phyloP scores from a whole-genome alignment of 2,888 invertebrate species.

The Parnassius apollo region DNA sequence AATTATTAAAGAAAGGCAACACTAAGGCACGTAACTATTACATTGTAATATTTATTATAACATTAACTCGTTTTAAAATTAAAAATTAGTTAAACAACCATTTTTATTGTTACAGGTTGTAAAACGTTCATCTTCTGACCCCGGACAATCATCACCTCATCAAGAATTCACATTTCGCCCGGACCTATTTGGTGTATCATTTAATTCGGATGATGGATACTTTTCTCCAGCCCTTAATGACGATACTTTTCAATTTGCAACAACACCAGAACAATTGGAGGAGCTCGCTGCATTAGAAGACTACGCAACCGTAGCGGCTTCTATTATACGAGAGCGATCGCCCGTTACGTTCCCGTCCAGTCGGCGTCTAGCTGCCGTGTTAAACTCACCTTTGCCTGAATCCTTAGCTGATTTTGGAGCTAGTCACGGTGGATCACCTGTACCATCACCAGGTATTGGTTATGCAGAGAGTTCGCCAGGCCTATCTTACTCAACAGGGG shows the following conservation, averaged over 20 bases:
- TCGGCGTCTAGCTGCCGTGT: conserved; percentile 87
- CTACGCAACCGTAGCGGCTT: conserved; percentile 81
- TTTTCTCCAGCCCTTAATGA: conserved; percentile 85
- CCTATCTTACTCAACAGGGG: conserved; percentile 88
- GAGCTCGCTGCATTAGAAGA: conserved; percentile 83
- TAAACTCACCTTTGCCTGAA: conserved; percentile 89
- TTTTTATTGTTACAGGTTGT: conserved; percentile 72
- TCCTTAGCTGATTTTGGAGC: conserved; percentile 91
- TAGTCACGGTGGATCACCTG: conserved; percentile 83
- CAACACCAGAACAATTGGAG: conserved; percentile 83
- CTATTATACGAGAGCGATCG: conserved; percentile 79
- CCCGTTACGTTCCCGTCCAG: conserved; percentile 84
- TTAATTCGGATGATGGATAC: conserved; percentile 84
- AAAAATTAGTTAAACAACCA: background rate
- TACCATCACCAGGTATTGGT: conserved; percentile 77
- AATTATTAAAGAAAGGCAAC: conserved; percentile 86
- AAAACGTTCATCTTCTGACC: conserved; percentile 87
- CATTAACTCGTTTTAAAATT: background rate
- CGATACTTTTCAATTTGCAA: conserved; percentile 86
- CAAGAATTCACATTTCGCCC: conserved; percentile 82
- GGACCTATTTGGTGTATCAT: conserved; percentile 83
- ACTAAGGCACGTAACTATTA: conserved; percentile 67
- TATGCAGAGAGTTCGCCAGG: conserved; percentile 81
- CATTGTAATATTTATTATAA: background rate
- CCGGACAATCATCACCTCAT: conserved; percentile 82